These are phyloP conservation scores for Platyscapa corneri DNA, from an alignment of 1,140 invertebrate species.

Conservation along the genomic window DNA sequence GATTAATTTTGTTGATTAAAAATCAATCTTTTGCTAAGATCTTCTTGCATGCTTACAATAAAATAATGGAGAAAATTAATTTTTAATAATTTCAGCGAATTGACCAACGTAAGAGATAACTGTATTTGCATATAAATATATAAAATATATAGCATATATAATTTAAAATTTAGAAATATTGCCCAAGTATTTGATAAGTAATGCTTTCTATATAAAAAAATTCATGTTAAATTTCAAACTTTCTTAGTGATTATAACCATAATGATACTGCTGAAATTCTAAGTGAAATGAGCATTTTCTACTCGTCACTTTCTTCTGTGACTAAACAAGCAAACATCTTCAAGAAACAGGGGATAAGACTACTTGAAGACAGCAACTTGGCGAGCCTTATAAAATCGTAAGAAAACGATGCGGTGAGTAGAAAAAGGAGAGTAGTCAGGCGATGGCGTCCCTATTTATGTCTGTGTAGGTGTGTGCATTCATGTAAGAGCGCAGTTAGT, in stretches of 20 bases:
- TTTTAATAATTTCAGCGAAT: too few relatives aligned
- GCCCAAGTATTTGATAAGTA: too few relatives aligned
- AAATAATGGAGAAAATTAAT: too few relatives aligned
- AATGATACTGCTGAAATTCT: constrained; percentile 12
- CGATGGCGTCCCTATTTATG: background rate
- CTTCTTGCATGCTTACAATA: too few relatives aligned
- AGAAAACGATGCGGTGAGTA: background rate
- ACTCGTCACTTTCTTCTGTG: background rate
- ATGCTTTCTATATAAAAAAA: too few relatives aligned
- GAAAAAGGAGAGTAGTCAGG: background rate
- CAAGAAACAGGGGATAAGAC: constrained; percentile 1
- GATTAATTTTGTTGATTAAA: too few relatives aligned
- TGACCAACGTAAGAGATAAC: too few relatives aligned
- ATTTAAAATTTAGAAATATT: too few relatives aligned
- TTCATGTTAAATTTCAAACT: too few relatives aligned
- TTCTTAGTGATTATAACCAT: background rate
- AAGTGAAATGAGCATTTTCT: constrained; percentile 28
- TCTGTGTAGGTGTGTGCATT: background rate
- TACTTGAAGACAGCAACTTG: background rate
- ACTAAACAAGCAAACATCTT: background rate
- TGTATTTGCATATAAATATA: too few relatives aligned
- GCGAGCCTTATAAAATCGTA: constrained; percentile 1
- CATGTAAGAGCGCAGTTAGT: constrained; percentile 54
- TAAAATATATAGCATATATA: too few relatives aligned
- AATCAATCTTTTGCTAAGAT: too few relatives aligned